Percentiles rank a stretch among this genome's conserved stretches.
These are phyloP conservation scores for Orchesellides sinensis DNA, from an alignment of 2,888 invertebrate genomes.

Conservation along the genomic window DNA sequence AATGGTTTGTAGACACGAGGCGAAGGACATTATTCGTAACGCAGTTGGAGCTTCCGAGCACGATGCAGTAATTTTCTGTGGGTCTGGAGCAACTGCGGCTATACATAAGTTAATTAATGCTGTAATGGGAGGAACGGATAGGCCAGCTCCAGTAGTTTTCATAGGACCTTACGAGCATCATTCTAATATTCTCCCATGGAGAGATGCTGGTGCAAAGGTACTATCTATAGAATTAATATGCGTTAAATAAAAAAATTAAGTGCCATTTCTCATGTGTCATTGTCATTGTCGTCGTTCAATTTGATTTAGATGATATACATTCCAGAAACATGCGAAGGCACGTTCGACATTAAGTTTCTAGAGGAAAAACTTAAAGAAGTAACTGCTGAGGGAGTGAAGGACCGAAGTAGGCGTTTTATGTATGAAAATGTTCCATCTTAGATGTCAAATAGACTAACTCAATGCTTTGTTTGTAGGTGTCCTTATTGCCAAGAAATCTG, in stretches of 20 bases:
- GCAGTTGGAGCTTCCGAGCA: conserved; percentile 88
- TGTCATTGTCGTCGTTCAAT: background rate
- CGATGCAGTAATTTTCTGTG: conserved; percentile 87
- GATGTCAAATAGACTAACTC: too few relatives aligned
- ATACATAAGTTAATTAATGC: conserved; percentile 87
- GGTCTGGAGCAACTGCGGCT: conserved; percentile 86
- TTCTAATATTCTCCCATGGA: conserved; percentile 89
- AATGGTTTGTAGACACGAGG: conserved; percentile 84
- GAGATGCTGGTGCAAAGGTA: conserved; percentile 87
- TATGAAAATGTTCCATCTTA: background rate
- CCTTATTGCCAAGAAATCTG: conserved; percentile 81
- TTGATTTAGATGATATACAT: conserved; percentile 84
- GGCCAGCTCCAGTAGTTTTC: conserved; percentile 83
- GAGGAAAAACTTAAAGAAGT: conserved; percentile 83
- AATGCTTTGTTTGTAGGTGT: conserved; percentile 78
- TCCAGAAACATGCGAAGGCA: conserved; percentile 87
- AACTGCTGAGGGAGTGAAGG: conserved; percentile 51
- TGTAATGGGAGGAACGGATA: conserved; percentile 71
- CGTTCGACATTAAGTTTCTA: conserved; percentile 87
- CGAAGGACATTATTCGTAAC: conserved; percentile 86
- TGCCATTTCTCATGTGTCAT: background rate
- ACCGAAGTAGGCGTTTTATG: conserved; percentile 27
- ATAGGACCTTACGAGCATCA: conserved; percentile 89
- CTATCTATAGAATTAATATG: background rate
- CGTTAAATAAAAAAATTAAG: background rate